Evolutionary conservation across 2,888 invertebrate genomes (phyloP), one percentile per base, ranked within the genome.

Genomic region (Aleiodes alternator): DNA sequence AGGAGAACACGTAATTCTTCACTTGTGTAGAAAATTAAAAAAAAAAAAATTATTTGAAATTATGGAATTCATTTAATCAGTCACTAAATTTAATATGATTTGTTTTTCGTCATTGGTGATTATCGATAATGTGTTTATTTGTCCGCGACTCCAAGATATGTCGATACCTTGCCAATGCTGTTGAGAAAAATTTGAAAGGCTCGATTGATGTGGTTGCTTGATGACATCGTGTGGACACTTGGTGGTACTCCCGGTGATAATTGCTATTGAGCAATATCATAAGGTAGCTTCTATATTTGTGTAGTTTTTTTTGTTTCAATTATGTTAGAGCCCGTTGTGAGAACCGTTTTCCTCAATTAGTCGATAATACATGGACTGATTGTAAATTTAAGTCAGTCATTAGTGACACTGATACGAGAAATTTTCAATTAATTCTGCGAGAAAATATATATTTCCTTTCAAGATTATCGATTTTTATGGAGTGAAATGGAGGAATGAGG

Each of bases 121-220:
- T 16, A n/a, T 51, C 12, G 2, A 23, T 23, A 48, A 38, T 61
- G 59, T 61, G 80, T 76, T 81, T 83, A 84, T 69, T 82, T 81
- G 80, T 81, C 80, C 72, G 75, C 74, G 77, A 82, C 79, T 73
- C 81, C 85, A 74, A 84, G 81, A 83, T 82, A 85, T 75, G 83
- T 81, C 76, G 84, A 82, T 77, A 85, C 80, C 78, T 82, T 84
- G 73, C 82, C 81, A 80, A 85, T 77, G 79, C 81, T 85, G 77
- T 84, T 82, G 80, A 79, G 80, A 81, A 85, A 85, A 80, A 84
- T 79, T 79, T 79, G 81, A 69, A 80, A 83, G 73, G 79, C 81
- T 78, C 81, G 80, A 64, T 81, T 68, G 66, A 77, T 38, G 66
- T 76, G 48, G 56, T 55, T 72, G 69, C 38, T 43, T 31, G 64